phyloP scores from a whole-genome alignment of 64 coral and sea anemone genomes.

The Platygyra sinensis region DNA sequence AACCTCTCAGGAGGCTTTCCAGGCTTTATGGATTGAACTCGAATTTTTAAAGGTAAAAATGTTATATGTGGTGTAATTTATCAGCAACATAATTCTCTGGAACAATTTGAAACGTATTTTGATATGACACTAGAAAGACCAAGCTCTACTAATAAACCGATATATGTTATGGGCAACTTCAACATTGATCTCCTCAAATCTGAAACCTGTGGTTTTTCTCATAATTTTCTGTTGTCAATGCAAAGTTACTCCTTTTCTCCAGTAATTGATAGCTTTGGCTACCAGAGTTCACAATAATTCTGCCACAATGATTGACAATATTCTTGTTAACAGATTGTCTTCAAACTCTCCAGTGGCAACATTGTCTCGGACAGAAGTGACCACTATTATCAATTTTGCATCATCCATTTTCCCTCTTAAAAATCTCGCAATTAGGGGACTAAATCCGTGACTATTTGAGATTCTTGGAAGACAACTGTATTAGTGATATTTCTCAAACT shows the following conservation, averaged over 20 bases:
- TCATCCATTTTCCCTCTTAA: too few species aligned
- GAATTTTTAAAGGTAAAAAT: conserved; percentile 16
- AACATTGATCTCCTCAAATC: conserved; percentile 23
- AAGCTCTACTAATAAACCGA: conserved; percentile 6
- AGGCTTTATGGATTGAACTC: conserved; percentile 43
- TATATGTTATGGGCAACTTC: conserved; percentile 5
- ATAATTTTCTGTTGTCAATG: neutral
- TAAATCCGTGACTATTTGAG: too few species aligned
- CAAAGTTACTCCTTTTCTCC: neutral
- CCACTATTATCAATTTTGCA: too few species aligned
- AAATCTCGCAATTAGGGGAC: too few species aligned
- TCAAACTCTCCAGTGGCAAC: too few species aligned
- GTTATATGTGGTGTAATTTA: conserved; percentile 44
- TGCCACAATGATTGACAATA: neutral
- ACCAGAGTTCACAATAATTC: conserved; percentile 2
- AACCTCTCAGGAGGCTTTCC: conserved; percentile 49
- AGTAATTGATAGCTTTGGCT: neutral
- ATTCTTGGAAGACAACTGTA: too few species aligned
- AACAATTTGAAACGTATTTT: conserved; percentile 27
- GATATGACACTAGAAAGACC: conserved; percentile 22
- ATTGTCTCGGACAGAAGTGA: too few species aligned
- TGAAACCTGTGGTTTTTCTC: neutral
- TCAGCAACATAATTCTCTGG: conserved; percentile 39
- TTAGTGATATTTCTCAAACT: too few species aligned
- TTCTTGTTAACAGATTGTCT: too few species aligned